A percentile compares a stretch with the other conserved stretches of the same genome.
phyloP scores from a whole-genome alignment of 1,140 invertebrate genomes.

The Diorhabda sublineata region DNA sequence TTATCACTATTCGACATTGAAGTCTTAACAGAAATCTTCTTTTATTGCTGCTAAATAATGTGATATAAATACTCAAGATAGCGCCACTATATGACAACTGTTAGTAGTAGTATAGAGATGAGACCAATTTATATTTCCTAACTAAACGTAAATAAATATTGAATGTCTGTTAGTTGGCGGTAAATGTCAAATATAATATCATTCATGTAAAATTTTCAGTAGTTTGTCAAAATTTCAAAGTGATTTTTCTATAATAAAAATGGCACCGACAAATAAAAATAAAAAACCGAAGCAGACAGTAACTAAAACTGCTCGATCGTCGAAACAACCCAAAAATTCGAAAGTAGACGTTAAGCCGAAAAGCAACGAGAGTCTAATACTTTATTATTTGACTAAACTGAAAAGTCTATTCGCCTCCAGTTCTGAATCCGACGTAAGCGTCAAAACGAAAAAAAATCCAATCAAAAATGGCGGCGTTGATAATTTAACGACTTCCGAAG shows the following conservation, averaged over 20 bases:
- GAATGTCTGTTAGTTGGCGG: too few relatives aligned
- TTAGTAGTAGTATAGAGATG: too few relatives aligned
- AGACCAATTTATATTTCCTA: too few relatives aligned
- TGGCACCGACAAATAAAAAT: not conserved
- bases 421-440: not conserved
- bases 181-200: not conserved
- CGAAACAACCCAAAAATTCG: not conserved
- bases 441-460: conserved; percentile 17
- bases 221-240: not conserved
- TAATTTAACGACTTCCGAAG: not conserved
- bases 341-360: conserved; percentile 4
- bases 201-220: not conserved
- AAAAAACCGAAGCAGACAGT: not conserved
- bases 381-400: conserved; percentile 27
- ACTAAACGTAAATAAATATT: too few relatives aligned
- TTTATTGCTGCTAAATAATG: too few relatives aligned
- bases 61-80: too few relatives aligned
- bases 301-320: not conserved
- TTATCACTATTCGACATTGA: too few relatives aligned
- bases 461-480: conserved; percentile 7
- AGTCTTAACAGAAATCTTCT: too few relatives aligned
- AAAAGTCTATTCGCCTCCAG: conserved; percentile 20
- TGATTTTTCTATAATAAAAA: not conserved
- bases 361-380: conserved; percentile 24
- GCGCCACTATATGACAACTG: too few relatives aligned